Evolutionary conservation across 2,797 vertebrate genomes (phyloP).

Genomic region (Pachyuromys duprasi): DNA sequence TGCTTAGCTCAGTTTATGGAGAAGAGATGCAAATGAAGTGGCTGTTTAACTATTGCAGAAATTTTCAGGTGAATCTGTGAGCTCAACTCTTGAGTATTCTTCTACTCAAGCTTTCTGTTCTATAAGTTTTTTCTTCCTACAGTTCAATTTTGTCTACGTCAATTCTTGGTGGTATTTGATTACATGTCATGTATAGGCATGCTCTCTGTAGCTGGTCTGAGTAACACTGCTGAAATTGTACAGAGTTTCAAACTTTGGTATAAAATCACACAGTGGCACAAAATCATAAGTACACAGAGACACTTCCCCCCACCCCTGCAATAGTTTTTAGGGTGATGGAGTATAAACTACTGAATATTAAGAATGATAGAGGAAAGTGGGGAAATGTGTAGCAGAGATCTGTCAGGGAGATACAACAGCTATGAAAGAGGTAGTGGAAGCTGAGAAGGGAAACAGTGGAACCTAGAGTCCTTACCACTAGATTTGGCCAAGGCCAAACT

Average conservation of each 20-base stretch:
- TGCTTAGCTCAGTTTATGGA: not conserved
- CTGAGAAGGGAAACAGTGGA: slow-evolving; percentile 22
- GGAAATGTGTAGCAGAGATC: not conserved
- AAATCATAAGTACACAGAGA: not conserved
- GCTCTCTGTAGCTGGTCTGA: not conserved
- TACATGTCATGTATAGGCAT: not conserved
- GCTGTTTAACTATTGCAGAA: not conserved
- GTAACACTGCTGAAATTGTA: not conserved
- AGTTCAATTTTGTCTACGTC: slow-evolving; percentile 49
- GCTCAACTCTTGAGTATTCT: slow-evolving; percentile 22
- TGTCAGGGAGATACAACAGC: not conserved
- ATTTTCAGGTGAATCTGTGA: not conserved
- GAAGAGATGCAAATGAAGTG: slow-evolving; percentile 1
- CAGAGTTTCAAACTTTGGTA: not conserved
- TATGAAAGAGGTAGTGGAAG: not conserved
- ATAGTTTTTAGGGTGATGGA: not conserved
- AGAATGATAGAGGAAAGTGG: not conserved
- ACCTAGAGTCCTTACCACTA: not conserved
- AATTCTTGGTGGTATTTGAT: not conserved
- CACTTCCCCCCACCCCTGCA: not conserved
- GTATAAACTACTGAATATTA: slow-evolving; percentile 6
- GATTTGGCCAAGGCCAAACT: not conserved
- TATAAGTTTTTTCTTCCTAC: not conserved
- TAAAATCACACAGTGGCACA: not conserved
- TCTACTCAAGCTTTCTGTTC: not conserved